Percentiles rank a stretch among this genome's conserved stretches.
phyloP scores from a whole-genome alignment of 1,140 invertebrate species.

The Tribolium madens region DNA sequence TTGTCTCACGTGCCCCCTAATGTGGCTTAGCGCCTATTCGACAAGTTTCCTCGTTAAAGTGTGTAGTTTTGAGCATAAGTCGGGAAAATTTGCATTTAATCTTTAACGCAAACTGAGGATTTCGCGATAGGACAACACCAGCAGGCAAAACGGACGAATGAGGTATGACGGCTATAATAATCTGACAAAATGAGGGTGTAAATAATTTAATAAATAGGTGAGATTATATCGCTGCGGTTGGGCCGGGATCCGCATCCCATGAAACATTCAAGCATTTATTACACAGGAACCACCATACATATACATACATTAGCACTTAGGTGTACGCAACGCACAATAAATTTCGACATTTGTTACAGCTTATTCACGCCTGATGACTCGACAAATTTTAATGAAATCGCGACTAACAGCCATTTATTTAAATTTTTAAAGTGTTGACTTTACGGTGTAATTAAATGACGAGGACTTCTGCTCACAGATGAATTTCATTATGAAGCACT shows the following conservation, averaged over 20 bases:
- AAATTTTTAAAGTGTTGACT: conserved; percentile 5
- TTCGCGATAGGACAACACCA: conserved; percentile 15
- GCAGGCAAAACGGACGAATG: conserved; percentile 36
- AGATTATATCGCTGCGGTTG: conserved; percentile 43
- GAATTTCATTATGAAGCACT: conserved; percentile 9
- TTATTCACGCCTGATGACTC: conserved; percentile 16
- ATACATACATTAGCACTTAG: conserved; percentile 48
- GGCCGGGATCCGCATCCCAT: conserved; percentile 45
- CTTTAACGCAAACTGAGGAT: conserved; percentile 35
- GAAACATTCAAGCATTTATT: conserved; percentile 52
- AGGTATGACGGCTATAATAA: conserved; percentile 47
- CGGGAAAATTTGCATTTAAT: conserved; percentile 20
- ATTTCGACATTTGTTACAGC: conserved; percentile 22
- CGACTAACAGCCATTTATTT: background rate
- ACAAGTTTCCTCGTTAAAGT: background rate
- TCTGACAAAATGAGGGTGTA: conserved; percentile 49
- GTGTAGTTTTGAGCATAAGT: conserved; percentile 10
- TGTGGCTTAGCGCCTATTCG: too few relatives aligned
- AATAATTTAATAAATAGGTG: conserved; percentile 52
- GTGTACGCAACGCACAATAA: conserved; percentile 29
- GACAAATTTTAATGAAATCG: conserved; percentile 26
- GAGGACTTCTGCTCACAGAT: background rate
- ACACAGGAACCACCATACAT: conserved; percentile 47
- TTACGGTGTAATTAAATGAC: conserved; percentile 12
- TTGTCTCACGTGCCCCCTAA: background rate